These are phyloP conservation scores for Erinaceus europaeus DNA, from an alignment of 2,113 vertebrate genomes.

Conservation along the genomic window DNA sequence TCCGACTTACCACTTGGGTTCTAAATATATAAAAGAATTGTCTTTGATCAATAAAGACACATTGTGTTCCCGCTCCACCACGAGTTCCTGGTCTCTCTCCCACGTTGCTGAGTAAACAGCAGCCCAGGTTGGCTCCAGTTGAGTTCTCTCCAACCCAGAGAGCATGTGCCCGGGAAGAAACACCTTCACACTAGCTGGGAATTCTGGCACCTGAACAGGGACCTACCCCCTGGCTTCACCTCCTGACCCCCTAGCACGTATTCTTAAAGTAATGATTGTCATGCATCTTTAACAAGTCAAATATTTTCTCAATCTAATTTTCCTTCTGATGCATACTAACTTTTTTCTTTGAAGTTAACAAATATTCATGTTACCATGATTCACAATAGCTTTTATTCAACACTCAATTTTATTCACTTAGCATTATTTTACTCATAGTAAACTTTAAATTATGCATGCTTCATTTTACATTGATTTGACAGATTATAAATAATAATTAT, in stretches of 20 bases:
- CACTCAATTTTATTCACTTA: background rate
- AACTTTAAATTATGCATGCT: background rate
- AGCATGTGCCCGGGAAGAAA: too few species aligned
- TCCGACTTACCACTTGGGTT: too few species aligned
- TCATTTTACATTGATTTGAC: slow-evolving; percentile 22
- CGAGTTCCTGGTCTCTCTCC: too few species aligned
- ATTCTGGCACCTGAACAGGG: background rate
- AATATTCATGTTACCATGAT: background rate
- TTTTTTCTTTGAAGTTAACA: slow-evolving; percentile 6
- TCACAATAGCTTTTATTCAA: background rate
- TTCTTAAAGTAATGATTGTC: background rate
- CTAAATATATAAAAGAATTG: too few species aligned
- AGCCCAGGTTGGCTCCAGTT: too few species aligned
- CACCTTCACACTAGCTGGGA: too few species aligned
- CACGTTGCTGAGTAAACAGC: too few species aligned
- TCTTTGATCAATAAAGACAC: too few species aligned
- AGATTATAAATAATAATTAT: background rate
- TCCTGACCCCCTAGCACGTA: background rate
- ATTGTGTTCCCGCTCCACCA: too few species aligned
- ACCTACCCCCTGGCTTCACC: slow-evolving; percentile 4
- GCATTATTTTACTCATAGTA: background rate
- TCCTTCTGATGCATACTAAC: background rate
- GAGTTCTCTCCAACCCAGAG: too few species aligned
- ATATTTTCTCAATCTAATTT: slow-evolving; percentile 29
- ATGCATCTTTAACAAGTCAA: slow-evolving; percentile 27